phyloP scores from a whole-genome alignment of 2,113 vertebrate species.

The Eolophus roseicapilla region DNA sequence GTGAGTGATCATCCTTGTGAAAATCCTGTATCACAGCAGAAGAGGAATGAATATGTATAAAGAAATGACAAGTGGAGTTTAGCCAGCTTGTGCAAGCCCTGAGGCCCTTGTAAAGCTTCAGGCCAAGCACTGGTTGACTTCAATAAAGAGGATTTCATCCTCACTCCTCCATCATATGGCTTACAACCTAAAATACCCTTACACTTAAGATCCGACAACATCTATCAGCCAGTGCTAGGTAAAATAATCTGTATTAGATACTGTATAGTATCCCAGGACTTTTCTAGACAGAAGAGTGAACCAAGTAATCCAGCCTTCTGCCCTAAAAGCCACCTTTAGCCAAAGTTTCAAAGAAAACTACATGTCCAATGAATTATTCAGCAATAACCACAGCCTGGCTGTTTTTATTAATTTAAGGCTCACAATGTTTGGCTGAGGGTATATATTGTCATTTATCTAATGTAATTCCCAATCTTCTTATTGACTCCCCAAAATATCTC shows the following conservation, averaged over 20 bases:
- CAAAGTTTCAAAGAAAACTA: fast-evolving
- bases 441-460: background rate
- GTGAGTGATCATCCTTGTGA: background rate
- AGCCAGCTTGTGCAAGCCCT: fast-evolving
- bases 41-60: background rate
- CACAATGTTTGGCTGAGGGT: background rate
- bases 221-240: background rate
- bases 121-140: background rate
- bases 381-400: background rate
- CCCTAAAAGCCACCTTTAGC: background rate
- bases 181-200: background rate
- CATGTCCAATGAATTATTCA: background rate
- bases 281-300: background rate
- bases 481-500: background rate
- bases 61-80: background rate
- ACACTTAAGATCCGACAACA: background rate
- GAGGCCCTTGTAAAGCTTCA: background rate
- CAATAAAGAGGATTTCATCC: background rate
- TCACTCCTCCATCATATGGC: background rate
- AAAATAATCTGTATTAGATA: background rate
- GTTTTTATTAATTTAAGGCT: background rate
- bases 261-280: fast-evolving
- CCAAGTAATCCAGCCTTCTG: background rate
- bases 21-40: background rate
- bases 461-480: background rate